Conservation (phyloP, 2,888 invertebrate genomes). For the Cephus pygmeus region DNA sequence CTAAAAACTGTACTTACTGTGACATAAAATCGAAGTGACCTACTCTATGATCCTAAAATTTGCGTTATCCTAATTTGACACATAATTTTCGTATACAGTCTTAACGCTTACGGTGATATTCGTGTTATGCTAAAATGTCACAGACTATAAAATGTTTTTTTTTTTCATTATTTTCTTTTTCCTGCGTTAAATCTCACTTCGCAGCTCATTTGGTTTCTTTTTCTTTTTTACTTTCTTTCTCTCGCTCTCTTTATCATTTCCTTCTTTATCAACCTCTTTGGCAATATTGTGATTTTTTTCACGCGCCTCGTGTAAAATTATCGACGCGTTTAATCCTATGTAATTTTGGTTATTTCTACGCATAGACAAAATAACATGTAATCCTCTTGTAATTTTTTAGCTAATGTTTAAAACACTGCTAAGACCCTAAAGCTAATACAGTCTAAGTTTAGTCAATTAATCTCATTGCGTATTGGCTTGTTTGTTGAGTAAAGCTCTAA, state of each 20-base stretch:
- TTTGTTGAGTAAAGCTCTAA: neutral
- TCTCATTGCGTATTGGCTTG: slow-evolving; percentile 10
- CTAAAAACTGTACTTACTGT: slow-evolving; percentile 18
- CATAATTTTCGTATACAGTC: slow-evolving; percentile 57
- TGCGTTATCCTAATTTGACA: slow-evolving; percentile 52
- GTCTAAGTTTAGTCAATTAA: slow-evolving; percentile 13
- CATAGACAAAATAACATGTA: slow-evolving; percentile 25
- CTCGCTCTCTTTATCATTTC: neutral
- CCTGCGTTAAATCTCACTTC: neutral
- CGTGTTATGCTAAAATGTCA: slow-evolving; percentile 47
- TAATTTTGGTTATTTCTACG: slow-evolving; percentile 14
- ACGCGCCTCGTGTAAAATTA: slow-evolving; percentile 10
- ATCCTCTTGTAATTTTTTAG: slow-evolving; percentile 12
- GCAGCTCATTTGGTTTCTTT: neutral
- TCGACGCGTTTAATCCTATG: slow-evolving; percentile 6
- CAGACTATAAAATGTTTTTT: slow-evolving; percentile 6
- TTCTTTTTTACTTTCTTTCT: neutral
- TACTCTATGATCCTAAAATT: slow-evolving; percentile 14
- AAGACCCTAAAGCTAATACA: slow-evolving; percentile 12
- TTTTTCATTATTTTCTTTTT: neutral
- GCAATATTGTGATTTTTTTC: slow-evolving; percentile 12
- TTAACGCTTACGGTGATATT: slow-evolving; percentile 49
- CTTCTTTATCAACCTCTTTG: slow-evolving; percentile 3
- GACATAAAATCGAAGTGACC: slow-evolving; percentile 14
- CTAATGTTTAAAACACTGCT: slow-evolving; percentile 16